phyloP scores from a whole-genome alignment of 2,797 vertebrate genomes.

The Onychomys torridus region DNA sequence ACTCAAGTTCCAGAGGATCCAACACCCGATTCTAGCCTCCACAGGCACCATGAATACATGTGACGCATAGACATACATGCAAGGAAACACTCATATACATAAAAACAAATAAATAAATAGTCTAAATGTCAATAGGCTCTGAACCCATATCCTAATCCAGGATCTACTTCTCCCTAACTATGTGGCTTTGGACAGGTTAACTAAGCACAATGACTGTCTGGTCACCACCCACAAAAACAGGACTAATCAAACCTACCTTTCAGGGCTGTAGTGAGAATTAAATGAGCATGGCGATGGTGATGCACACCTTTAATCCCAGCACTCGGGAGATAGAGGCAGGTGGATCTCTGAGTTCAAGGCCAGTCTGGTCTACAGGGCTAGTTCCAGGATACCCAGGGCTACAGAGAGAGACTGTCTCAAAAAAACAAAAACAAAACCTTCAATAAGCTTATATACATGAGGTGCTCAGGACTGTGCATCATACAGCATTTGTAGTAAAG shows the following conservation, averaged over 20 bases:
- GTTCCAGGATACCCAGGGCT: background rate
- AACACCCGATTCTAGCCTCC: background rate
- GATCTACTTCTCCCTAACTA: background rate
- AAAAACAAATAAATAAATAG: background rate
- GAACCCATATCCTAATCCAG: background rate
- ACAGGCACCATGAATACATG: background rate
- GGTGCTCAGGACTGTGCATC: background rate
- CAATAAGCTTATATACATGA: background rate
- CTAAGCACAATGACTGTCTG: background rate
- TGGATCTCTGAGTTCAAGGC: background rate
- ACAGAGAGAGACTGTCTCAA: background rate
- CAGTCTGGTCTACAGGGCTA: background rate
- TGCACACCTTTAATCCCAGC: background rate
- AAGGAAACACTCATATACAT: background rate
- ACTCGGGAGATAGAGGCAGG: background rate
- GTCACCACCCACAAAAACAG: background rate
- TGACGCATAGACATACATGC: background rate
- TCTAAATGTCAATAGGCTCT: background rate
- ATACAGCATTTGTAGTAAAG: background rate
- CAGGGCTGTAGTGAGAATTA: background rate
- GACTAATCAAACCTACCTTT: background rate
- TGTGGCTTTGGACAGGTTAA: background rate
- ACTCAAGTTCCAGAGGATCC: background rate
- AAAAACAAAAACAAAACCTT: background rate
- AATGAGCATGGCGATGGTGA: background rate